Percentiles rank a stretch among this genome's conserved stretches.
These are phyloP conservation scores for Nycteola revayana DNA, from an alignment of 2,888 invertebrate genomes.

Conservation along the genomic window DNA sequence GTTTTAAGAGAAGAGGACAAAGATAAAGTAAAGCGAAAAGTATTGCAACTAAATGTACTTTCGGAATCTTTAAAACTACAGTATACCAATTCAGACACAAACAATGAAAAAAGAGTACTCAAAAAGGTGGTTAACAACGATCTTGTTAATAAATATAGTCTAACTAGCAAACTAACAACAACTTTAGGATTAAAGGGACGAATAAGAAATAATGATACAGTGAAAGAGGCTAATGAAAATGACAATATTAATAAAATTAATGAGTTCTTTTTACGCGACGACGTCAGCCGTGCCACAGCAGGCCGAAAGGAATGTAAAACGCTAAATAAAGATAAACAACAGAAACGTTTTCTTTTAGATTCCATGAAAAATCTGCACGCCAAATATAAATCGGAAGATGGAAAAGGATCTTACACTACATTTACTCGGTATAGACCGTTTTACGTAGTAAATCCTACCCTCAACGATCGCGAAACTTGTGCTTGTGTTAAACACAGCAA, in stretches of 20 bases:
- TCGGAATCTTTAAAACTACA: slow-evolving; percentile 9
- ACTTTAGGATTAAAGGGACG: slow-evolving; percentile 9
- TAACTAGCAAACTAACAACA: slow-evolving; percentile 12
- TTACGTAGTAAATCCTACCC: slow-evolving; percentile 12
- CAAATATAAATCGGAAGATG: slow-evolving; percentile 17
- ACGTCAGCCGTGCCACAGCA: slow-evolving; percentile 12
- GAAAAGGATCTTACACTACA: slow-evolving; percentile 10
- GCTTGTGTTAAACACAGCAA: slow-evolving; percentile 14
- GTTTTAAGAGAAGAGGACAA: slow-evolving; percentile 7
- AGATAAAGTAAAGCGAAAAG: slow-evolving; percentile 11
- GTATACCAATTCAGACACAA: slow-evolving; percentile 9
- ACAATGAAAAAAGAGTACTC: slow-evolving; percentile 10
- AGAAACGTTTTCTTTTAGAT: slow-evolving; percentile 12
- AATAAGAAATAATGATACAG: slow-evolving; percentile 9
- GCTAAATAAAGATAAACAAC: slow-evolving; percentile 12
- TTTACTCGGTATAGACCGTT: slow-evolving; percentile 12
- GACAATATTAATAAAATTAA: slow-evolving; percentile 6
- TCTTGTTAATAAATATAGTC: slow-evolving; percentile 10
- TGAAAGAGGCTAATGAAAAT: slow-evolving; percentile 4
- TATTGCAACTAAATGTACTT: slow-evolving; percentile 9
- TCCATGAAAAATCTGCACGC: slow-evolving; percentile 8
- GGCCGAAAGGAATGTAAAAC: slow-evolving; percentile 13
- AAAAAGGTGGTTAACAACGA: slow-evolving; percentile 11
- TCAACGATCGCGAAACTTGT: slow-evolving; percentile 11
- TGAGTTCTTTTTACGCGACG: slow-evolving; percentile 11